Evolutionary conservation across 1,140 invertebrate genomes (phyloP).

Genomic region (Pteromalus puparum): DNA sequence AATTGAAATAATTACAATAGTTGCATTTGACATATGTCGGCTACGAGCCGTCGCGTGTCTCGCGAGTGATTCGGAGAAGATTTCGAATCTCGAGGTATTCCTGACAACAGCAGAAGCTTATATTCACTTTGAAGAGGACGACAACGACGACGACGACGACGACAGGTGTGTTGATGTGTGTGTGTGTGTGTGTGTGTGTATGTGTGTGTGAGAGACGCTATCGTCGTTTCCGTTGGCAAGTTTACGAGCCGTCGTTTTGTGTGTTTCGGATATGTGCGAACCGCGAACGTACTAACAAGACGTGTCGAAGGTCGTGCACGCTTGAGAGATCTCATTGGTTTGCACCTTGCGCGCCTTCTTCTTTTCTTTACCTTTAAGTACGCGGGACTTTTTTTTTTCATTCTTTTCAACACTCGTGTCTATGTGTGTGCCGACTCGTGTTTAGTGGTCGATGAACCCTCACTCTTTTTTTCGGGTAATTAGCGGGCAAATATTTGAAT

Average conservation of each 20-base stretch:
- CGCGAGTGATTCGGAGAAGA: neutral
- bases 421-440: neutral
- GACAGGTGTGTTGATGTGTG: neutral
- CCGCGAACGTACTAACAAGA: neutral
- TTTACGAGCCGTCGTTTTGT: neutral
- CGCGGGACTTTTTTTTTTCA: neutral
- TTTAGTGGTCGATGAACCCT: neutral
- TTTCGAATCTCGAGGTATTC: no score
- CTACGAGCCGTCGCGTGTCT: neutral
- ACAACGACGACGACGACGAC: neutral
- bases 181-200: no score
- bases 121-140: neutral
- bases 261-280: neutral
- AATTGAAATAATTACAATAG: neutral
- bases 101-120: no score
- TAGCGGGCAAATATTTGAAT: neutral
- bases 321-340: neutral
- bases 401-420: neutral
- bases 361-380: neutral
- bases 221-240: neutral
- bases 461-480: neutral
- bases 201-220: neutral
- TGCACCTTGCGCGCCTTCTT: neutral
- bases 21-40: no score
- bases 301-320: neutral